Conservation (phyloP, 2,888 invertebrate species). For the Odontothrips loti region DNA sequence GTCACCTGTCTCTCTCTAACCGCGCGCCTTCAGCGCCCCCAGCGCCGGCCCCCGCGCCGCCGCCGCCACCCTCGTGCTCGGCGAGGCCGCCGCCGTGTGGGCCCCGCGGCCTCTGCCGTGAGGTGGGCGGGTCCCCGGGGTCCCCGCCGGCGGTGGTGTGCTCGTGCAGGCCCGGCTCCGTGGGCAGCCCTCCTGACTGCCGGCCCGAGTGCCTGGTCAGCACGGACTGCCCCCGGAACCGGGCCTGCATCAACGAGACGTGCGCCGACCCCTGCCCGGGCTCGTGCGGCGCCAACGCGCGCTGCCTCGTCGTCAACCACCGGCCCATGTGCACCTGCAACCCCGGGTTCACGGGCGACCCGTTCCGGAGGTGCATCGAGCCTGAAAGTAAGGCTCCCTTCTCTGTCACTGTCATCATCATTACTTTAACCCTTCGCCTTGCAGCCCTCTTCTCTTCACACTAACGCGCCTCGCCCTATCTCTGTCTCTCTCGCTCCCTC, state of each 20-base stretch:
- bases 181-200: conserved; percentile 55
- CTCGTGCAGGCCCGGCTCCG: conserved; percentile 55
- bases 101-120: conserved; percentile 55
- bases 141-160: conserved; percentile 51
- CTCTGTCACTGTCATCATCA: not conserved
- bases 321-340: conserved; percentile 62
- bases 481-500: conserved; percentile 28
- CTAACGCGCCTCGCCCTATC: too few species aligned
- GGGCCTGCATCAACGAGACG: conserved; percentile 57
- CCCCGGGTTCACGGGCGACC: conserved; percentile 55
- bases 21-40: not conserved
- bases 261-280: conserved; percentile 59
- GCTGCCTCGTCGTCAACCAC: conserved; percentile 56
- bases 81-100: conserved; percentile 56
- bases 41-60: not conserved
- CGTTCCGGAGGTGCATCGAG: conserved; percentile 53
- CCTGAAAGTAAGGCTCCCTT: conserved; percentile 40
- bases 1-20: not conserved
- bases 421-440: not conserved
- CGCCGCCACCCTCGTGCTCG: not conserved
- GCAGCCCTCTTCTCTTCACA: not conserved
- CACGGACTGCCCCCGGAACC: conserved; percentile 54
- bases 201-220: conserved; percentile 56
- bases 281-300: conserved; percentile 53
- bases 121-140: conserved; percentile 46